A percentile compares a stretch with the other conserved stretches of the same genome.
phyloP scores from a whole-genome alignment of 1,140 invertebrate species.

The Philotrypesis tridentata region DNA sequence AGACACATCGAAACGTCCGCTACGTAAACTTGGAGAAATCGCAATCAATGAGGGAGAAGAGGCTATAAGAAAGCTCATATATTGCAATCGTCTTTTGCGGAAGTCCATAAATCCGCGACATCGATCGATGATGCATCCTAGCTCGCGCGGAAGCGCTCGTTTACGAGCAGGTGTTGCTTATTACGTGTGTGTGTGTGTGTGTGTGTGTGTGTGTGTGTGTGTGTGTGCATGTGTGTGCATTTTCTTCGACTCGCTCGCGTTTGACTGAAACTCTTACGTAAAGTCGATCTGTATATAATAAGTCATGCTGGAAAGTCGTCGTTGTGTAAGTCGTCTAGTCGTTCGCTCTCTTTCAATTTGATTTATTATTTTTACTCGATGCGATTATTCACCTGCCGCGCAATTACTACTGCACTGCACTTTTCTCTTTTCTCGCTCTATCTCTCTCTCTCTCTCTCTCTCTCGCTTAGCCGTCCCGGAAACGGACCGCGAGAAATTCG shows the following conservation, averaged over 20 bases:
- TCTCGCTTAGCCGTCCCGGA: too few species aligned
- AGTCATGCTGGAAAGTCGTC: slow-evolving; percentile 31
- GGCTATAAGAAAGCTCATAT: not conserved
- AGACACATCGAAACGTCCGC: too few species aligned
- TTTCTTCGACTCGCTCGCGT: not conserved
- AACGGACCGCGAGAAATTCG: too few species aligned
- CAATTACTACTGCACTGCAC: too few species aligned
- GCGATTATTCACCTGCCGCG: slow-evolving; percentile 4
- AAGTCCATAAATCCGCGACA: not conserved
- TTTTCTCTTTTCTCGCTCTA: too few species aligned
- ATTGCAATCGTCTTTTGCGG: slow-evolving; percentile 12
- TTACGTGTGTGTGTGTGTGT: not conserved
- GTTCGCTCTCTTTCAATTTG: not conserved
- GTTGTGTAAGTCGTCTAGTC: slow-evolving; percentile 39
- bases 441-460: too few species aligned
- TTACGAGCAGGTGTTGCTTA: slow-evolving; percentile 22
- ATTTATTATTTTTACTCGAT: slow-evolving; percentile 5
- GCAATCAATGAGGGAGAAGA: not conserved
- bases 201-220: not conserved
- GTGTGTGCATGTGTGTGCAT: not conserved
- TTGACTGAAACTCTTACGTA: slow-evolving; percentile 17
- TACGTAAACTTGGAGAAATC: not conserved
- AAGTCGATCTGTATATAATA: slow-evolving; percentile 41
- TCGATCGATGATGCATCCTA: slow-evolving; percentile 21
- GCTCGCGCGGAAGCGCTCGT: not conserved